Evolutionary conservation across 2,888 invertebrate species (phyloP), one percentile per base, ranked within the genome.

Genomic region (Barypeithes pellucidus): DNA sequence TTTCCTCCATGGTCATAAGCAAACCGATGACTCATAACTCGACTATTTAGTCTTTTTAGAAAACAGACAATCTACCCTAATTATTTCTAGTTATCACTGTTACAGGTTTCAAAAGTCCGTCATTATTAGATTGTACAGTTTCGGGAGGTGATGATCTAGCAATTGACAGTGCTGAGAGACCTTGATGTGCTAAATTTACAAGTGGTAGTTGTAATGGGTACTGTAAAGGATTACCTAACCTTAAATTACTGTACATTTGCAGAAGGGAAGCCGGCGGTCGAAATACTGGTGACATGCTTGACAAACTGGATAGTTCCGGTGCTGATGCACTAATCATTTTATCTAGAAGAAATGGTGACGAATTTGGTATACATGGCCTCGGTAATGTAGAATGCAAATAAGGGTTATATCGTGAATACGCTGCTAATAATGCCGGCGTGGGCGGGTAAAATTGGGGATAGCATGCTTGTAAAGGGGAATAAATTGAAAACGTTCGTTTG

Each of bases 401-500:
- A 66, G 88, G 94, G 85, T 83, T 92, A 85, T 90, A 94, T 77
- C 90, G 87, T 77, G 84, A 84, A 81, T 94, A 93, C 81, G 93
- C 90, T 66, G 92, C 89, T 71, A 90, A 88, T 43, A 90, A 84
- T 9, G 76, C 71, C 8, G 76, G 70, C n/a, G 70, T 60, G 1
- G 0, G 89, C 88, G 12, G 90, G 22, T 76, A 76, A 73, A 76
- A 76, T 94, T 14, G 97, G 2, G 81, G 78, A 59, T 82, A 82
- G 67, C 81, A 82, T 18, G 78, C 77, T 50, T 89, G 89, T 73
- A 91, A 89, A 82, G 91, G 89, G 33, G 88, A 87, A 57, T 91
- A 87, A 8, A 91, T 88, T 0, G 91, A 90, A 88, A 75, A 98
- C 50, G 94, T 93, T 41, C 95, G 88, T 84, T 95, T 96, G 84